Conservation (phyloP, 2,797 vertebrate genomes). For the Geotrypetes seraphini region DNA sequence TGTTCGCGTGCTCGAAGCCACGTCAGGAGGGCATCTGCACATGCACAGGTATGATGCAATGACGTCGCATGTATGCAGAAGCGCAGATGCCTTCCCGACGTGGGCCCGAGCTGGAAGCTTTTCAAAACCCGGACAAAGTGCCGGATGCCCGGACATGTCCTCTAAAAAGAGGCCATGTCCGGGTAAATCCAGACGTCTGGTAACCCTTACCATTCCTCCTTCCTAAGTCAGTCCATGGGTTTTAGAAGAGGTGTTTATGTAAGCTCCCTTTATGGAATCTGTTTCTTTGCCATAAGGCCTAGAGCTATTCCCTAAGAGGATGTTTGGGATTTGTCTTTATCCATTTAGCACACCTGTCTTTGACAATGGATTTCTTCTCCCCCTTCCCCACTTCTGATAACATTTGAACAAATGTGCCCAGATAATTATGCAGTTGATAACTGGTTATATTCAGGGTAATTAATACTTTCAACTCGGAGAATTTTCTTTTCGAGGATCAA, state of each 20-base stretch:
- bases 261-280: conserved; percentile 45
- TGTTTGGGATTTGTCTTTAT: conserved; percentile 41
- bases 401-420: conserved; percentile 7
- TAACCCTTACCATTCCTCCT: too few species aligned
- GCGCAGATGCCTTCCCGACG: too few species aligned
- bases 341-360: conserved; percentile 29
- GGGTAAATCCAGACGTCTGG: too few species aligned
- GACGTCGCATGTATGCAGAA: too few species aligned
- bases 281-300: conserved; percentile 42
- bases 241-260: conserved; percentile 51
- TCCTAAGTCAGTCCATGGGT: conserved; percentile 35
- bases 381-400: not conserved
- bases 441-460: conserved; percentile 3
- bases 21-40: too few species aligned
- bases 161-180: too few species aligned
- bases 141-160: too few species aligned
- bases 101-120: too few species aligned
- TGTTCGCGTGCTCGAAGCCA: too few species aligned
- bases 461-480: not conserved
- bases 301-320: conserved; percentile 43
- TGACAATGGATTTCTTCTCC: conserved; percentile 3
- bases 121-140: too few species aligned
- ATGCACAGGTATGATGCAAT: too few species aligned
- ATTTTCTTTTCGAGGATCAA: too few species aligned
- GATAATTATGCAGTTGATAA: conserved; percentile 3